A percentile compares a stretch with the other conserved stretches of the same genome.
phyloP scores from a whole-genome alignment of 92 coral and sea anemone genomes.

The Anthopleura xanthogrammica region DNA sequence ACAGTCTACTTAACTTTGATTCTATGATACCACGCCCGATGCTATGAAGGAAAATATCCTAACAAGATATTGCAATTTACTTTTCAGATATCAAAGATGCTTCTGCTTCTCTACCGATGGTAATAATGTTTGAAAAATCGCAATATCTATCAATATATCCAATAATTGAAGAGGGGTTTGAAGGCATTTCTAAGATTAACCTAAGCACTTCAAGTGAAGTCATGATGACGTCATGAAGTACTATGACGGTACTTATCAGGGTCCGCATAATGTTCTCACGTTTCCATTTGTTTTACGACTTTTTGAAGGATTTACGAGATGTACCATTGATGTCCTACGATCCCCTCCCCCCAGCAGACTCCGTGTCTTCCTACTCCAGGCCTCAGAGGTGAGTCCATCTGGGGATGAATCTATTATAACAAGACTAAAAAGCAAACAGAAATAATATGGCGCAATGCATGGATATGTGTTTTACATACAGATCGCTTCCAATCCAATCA shows the following conservation, averaged over 20 bases:
- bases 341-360: conserved; percentile 90
- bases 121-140: conserved; percentile 16
- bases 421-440: too few species aligned
- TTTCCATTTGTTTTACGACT: neutral
- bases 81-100: conserved; percentile 87
- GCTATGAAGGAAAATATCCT: neutral
- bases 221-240: too few species aligned
- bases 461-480: too few species aligned
- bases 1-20: too few species aligned
- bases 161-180: too few species aligned
- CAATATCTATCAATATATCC: neutral
- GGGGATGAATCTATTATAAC: neutral
- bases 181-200: too few species aligned
- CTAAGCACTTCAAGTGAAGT: too few species aligned
- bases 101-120: conserved; percentile 90
- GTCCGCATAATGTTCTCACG: neutral
- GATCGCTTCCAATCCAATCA: too few species aligned
- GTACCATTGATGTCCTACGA: conserved; percentile 91
- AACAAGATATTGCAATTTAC: neutral
- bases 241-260: neutral
- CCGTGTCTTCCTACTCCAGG: conserved; percentile 78
- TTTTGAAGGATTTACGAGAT: conserved; percentile 70
- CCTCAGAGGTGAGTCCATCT: conserved; percentile 60
- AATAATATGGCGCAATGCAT: too few species aligned
- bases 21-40: too few species aligned